These are phyloP conservation scores for Cenopis cana DNA, from an alignment of 2,888 invertebrate genomes.

Conservation along the genomic window DNA sequence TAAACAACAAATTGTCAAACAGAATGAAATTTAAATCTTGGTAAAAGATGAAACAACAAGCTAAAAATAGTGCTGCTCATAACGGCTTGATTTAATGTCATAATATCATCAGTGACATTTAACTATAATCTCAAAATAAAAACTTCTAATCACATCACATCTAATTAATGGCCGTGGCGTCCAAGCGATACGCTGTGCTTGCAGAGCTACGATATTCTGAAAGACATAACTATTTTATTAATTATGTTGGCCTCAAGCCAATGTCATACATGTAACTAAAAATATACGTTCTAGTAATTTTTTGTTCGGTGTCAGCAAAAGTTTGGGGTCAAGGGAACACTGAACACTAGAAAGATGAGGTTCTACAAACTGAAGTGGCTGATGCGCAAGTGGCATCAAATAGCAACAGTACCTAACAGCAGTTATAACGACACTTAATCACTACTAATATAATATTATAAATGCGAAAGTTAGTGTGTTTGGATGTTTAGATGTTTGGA, in stretches of 20 bases:
- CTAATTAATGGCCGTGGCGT: conserved; percentile 63
- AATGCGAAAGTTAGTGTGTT: too few species aligned
- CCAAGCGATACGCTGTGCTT: conserved; percentile 60
- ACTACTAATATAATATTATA: too few species aligned
- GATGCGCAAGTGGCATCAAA: too few species aligned
- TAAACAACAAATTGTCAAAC: conserved; percentile 13
- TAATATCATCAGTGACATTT: conserved; percentile 47
- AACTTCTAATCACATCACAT: conserved; percentile 54
- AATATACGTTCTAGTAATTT: conserved; percentile 40
- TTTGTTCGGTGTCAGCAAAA: conserved; percentile 37
- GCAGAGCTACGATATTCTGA: conserved; percentile 67
- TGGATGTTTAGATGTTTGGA: too few species aligned
- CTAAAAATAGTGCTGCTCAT: conserved; percentile 13
- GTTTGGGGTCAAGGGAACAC: conserved; percentile 43
- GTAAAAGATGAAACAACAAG: too few species aligned
- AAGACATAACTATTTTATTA: conserved; percentile 72
- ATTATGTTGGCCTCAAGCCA: conserved; percentile 73
- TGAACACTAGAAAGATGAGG: not conserved
- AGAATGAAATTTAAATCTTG: not conserved
- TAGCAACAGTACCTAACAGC: too few species aligned
- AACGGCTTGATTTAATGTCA: conserved; percentile 33
- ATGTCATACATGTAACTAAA: conserved; percentile 53
- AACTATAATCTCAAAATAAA: conserved; percentile 46
- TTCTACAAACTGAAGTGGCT: not conserved
- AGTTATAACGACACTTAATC: too few species aligned